A percentile compares a stretch with the other conserved stretches of the same genome.
phyloP scores from a whole-genome alignment of 2,113 vertebrate species.

The Gopherus flavomarginatus region DNA sequence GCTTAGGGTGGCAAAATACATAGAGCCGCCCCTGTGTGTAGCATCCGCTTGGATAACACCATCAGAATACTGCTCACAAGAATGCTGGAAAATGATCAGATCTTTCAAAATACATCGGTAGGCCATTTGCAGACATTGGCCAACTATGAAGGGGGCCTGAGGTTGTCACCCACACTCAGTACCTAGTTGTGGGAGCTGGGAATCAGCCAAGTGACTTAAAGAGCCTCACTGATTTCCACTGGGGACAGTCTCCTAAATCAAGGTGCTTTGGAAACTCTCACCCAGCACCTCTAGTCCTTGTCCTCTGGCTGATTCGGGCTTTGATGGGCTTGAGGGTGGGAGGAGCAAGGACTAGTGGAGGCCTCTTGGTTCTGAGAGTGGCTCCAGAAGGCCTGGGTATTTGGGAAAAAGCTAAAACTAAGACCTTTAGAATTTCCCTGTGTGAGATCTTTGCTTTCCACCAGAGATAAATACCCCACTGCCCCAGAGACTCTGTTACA shows the following conservation, averaged over 20 bases:
- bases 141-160: not conserved
- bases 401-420: not conserved
- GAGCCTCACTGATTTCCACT: not conserved
- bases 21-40: too few relatives aligned
- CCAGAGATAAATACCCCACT: not conserved
- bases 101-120: not conserved
- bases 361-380: not conserved
- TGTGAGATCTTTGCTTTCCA: not conserved
- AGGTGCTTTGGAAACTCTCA: not conserved
- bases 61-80: not conserved
- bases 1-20: too few relatives aligned
- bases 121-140: not conserved
- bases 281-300: not conserved
- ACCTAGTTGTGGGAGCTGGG: slow-evolving; percentile 40
- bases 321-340: not conserved
- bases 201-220: not conserved
- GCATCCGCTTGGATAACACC: not conserved
- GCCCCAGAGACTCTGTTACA: not conserved
- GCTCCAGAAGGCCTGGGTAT: not conserved
- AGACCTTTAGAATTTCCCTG: not conserved
- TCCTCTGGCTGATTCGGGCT: not conserved
- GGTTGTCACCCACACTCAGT: slow-evolving; percentile 11
- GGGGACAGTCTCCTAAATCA: not conserved
- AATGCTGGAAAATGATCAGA: not conserved
- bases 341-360: not conserved